Evolutionary conservation across 2,888 invertebrate genomes (phyloP).

Genomic region (Exocentrus adspersus): DNA sequence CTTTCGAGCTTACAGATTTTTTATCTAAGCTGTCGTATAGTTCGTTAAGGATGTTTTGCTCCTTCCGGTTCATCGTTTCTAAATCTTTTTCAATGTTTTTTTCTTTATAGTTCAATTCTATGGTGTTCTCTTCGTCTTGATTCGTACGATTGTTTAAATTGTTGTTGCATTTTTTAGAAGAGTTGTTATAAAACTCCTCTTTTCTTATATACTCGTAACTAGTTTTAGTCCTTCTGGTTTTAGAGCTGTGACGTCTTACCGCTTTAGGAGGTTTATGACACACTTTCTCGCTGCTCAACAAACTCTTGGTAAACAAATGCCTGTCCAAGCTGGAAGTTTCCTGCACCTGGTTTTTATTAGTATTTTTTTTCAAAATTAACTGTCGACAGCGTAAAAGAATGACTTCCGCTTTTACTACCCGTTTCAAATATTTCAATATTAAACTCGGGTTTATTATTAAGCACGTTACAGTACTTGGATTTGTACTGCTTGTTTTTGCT

Average conservation of each 20-base stretch:
- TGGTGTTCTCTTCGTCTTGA: constrained; percentile 55
- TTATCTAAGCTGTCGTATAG: constrained; percentile 61
- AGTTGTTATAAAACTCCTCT: constrained; percentile 58
- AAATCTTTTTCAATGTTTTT: constrained; percentile 59
- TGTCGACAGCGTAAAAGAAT: constrained; percentile 46
- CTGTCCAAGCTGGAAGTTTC: constrained; percentile 63
- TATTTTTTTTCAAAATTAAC: constrained; percentile 53
- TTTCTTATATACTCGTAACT: constrained; percentile 62
- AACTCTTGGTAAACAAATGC: constrained; percentile 62
- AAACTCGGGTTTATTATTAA: constrained; percentile 61
- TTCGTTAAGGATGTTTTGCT: constrained; percentile 52
- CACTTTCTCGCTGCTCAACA: constrained; percentile 63
- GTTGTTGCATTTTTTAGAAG: constrained; percentile 44
- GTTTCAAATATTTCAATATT: constrained; percentile 57
- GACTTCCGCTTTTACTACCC: constrained; percentile 41
- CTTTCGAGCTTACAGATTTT: constrained; percentile 51
- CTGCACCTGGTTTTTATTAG: constrained; percentile 53
- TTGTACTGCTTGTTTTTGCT: constrained; percentile 68
- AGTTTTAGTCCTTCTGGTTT: constrained; percentile 57
- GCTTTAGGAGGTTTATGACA: constrained; percentile 82
- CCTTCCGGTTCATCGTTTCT: constrained; percentile 47
- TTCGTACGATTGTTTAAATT: constrained; percentile 45
- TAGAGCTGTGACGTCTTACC: constrained; percentile 73
- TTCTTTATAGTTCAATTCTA: constrained; percentile 61
- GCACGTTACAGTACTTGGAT: constrained; percentile 62